These are phyloP conservation scores for Halictus quadricinctus DNA, from an alignment of 2,888 invertebrate genomes.

Conservation along the genomic window DNA sequence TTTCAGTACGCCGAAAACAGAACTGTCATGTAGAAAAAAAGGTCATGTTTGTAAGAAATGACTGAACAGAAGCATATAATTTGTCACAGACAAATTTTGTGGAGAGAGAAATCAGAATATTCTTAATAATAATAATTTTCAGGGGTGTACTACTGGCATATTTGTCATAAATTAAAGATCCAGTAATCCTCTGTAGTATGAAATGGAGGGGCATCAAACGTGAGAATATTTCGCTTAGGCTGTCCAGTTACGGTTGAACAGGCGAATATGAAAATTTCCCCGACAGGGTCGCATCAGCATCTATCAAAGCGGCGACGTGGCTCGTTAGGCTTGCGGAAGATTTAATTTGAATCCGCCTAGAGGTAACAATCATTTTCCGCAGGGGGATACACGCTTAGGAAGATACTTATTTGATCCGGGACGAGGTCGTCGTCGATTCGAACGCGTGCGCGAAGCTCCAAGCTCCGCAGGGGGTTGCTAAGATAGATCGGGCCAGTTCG, in stretches of 20 bases:
- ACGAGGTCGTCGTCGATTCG: neutral
- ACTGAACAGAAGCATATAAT: no score
- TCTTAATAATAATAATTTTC: no score
- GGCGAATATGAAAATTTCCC: neutral
- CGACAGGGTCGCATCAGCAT: conserved; percentile 6
- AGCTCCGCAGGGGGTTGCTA: conserved; percentile 25
- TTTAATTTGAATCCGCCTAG: neutral
- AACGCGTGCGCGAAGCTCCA: conserved; percentile 2
- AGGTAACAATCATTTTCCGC: neutral
- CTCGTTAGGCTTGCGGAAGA: neutral
- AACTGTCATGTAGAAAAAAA: no score
- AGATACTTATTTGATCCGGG: neutral
- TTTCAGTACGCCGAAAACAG: no score
- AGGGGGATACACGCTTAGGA: neutral
- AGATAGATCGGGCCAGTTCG: conserved; percentile 34
- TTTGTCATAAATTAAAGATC: neutral
- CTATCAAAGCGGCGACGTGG: neutral
- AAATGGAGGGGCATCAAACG: neutral
- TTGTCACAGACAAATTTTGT: no score
- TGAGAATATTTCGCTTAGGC: neutral
- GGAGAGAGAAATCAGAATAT: no score
- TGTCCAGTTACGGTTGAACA: neutral
- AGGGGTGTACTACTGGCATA: no score
- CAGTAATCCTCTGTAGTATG: neutral
- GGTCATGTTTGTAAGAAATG: no score